Percentiles rank a stretch among this genome's conserved stretches.
Conservation (phyloP, 2,888 invertebrate genomes). For the Idaea dimidiata region DNA sequence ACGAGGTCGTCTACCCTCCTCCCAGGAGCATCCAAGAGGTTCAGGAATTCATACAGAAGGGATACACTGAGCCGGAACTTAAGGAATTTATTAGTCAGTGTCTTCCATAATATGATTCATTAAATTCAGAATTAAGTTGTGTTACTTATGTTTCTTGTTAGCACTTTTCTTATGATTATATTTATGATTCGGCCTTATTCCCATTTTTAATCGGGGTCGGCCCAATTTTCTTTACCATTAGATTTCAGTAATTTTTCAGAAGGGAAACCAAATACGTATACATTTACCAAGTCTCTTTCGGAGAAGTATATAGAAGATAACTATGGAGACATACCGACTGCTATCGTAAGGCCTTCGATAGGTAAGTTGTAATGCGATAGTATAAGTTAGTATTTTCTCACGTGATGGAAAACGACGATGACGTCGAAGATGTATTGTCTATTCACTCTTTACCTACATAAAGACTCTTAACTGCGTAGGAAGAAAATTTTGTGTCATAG, state of each 20-base stretch:
- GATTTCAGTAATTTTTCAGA: no score
- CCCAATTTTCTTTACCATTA: no score
- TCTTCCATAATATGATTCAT: not conserved
- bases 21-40: constrained; percentile 46
- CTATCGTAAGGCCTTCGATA: constrained; percentile 35
- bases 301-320: constrained; percentile 31
- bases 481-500: no score
- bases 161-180: no score
- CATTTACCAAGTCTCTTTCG: constrained; percentile 38
- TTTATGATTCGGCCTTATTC: no score
- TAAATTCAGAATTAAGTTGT: not conserved
- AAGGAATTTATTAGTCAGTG: constrained; percentile 12
- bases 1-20: constrained; percentile 38
- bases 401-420: no score
- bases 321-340: constrained; percentile 28
- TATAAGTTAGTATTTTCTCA: no score
- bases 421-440: no score
- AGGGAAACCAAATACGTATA: constrained; percentile 35
- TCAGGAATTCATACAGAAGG: constrained; percentile 22
- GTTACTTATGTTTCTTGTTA: not conserved
- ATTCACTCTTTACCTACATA: no score
- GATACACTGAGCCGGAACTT: constrained; percentile 18
- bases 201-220: no score
- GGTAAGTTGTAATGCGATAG: constrained; percentile 23
- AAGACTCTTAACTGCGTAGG: no score